Conservation (phyloP, 2,888 invertebrate genomes). For the Drosophila affinis region DNA sequence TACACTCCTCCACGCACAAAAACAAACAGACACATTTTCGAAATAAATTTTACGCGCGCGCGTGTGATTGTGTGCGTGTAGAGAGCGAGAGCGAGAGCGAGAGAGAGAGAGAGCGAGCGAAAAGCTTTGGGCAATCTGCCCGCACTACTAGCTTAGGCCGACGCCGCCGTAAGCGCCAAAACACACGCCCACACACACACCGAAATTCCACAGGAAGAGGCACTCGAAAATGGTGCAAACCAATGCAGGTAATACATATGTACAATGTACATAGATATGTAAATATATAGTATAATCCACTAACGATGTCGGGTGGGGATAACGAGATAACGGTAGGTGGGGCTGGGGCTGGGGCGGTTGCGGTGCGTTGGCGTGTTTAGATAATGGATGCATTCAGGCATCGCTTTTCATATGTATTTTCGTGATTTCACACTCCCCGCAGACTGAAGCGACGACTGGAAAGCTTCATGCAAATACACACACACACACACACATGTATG, state of each 20-base stretch:
- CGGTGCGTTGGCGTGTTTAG: not conserved
- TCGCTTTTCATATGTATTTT: constrained; percentile 25
- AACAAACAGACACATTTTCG: constrained; percentile 44
- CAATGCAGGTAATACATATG: constrained; percentile 67
- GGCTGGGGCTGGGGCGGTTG: too few species aligned
- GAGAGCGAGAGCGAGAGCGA: not conserved
- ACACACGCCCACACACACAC: constrained; percentile 39
- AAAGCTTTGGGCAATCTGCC: constrained; percentile 41
- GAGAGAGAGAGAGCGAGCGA: not conserved
- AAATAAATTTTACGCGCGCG: constrained; percentile 45
- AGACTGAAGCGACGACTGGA: constrained; percentile 10
- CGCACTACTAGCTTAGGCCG: not conserved
- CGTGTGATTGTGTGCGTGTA: constrained; percentile 5
- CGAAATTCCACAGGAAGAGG: not conserved
- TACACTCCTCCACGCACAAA: constrained; percentile 38
- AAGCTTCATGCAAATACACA: constrained; percentile 19
- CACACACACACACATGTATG: not conserved
- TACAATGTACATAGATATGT: not conserved
- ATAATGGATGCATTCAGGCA: constrained; percentile 31
- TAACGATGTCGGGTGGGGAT: too few species aligned
- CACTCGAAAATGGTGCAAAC: constrained; percentile 72
- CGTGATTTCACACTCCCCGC: constrained; percentile 22
- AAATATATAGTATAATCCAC: too few species aligned
- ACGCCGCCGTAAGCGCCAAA: constrained; percentile 34
- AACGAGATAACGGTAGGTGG: too few species aligned